These are phyloP conservation scores for Vireo altiloquus DNA, from an alignment of 2,113 vertebrate species.

Conservation along the genomic window DNA sequence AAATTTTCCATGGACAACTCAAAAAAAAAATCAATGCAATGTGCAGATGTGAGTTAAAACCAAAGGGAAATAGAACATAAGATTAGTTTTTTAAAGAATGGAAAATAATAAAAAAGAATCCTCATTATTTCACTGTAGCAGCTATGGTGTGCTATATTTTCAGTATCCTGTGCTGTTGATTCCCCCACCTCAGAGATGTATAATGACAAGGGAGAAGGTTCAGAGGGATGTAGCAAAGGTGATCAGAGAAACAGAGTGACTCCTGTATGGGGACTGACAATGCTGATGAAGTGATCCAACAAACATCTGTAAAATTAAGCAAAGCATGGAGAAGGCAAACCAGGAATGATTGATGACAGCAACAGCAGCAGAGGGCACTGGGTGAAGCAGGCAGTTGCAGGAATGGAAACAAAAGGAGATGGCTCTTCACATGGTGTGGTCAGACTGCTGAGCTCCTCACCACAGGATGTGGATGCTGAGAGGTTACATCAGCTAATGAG, in stretches of 20 bases:
- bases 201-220: background rate
- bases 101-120: background rate
- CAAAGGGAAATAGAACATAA: background rate
- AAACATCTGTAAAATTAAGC: background rate
- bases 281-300: background rate
- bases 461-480: constrained; percentile 46
- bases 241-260: background rate
- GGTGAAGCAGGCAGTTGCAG: background rate
- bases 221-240: background rate
- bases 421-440: background rate
- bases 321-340: background rate
- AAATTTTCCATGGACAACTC: background rate
- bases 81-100: background rate
- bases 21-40: background rate
- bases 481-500: constrained; percentile 60
- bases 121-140: background rate
- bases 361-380: background rate
- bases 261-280: background rate
- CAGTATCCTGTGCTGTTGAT: background rate
- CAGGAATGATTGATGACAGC: background rate
- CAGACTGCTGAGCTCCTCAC: background rate
- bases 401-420: constrained; percentile 5
- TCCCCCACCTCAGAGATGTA: background rate
- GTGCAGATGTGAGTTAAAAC: background rate
- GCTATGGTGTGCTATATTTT: background rate